phyloP scores from a whole-genome alignment of 1,140 invertebrate species.

The Bombus ignitus region DNA sequence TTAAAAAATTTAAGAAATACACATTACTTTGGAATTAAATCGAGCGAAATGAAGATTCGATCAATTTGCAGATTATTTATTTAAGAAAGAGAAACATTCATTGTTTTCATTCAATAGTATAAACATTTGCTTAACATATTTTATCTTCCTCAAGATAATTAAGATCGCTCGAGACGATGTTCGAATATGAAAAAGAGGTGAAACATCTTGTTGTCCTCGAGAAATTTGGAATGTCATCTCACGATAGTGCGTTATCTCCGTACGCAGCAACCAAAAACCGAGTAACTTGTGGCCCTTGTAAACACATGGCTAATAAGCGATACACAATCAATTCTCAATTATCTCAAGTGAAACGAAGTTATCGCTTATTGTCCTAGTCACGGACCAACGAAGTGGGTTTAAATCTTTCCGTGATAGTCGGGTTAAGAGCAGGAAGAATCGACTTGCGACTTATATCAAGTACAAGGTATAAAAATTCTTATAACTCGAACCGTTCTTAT shows the following conservation, averaged over 20 bases:
- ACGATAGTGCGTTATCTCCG: conserved; percentile 40
- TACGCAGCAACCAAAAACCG: not conserved
- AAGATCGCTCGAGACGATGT: not conserved
- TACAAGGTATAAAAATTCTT: not conserved
- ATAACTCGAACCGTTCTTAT: too few species aligned
- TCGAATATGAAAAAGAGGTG: not conserved
- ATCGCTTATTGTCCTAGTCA: conserved; percentile 44
- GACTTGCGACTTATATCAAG: not conserved
- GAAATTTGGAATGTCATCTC: conserved; percentile 22
- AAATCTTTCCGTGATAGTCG: not conserved
- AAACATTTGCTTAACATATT: too few species aligned
- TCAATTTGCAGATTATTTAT: not conserved
- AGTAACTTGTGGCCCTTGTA: conserved; percentile 39
- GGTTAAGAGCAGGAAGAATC: not conserved
- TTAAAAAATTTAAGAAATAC: not conserved
- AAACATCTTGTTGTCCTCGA: not conserved
- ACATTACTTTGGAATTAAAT: not conserved
- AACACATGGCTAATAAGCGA: conserved; percentile 31
- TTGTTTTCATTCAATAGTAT: not conserved
- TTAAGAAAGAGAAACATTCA: not conserved
- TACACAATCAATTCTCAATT: conserved; percentile 27
- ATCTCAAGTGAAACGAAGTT: conserved; percentile 29
- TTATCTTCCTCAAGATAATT: not conserved
- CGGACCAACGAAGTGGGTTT: not conserved
- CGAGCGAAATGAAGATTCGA: not conserved